Evolutionary conservation across 2,113 vertebrate species (phyloP), one percentile per base, ranked within the genome.

Genomic region (Atlantisia rogersi): DNA sequence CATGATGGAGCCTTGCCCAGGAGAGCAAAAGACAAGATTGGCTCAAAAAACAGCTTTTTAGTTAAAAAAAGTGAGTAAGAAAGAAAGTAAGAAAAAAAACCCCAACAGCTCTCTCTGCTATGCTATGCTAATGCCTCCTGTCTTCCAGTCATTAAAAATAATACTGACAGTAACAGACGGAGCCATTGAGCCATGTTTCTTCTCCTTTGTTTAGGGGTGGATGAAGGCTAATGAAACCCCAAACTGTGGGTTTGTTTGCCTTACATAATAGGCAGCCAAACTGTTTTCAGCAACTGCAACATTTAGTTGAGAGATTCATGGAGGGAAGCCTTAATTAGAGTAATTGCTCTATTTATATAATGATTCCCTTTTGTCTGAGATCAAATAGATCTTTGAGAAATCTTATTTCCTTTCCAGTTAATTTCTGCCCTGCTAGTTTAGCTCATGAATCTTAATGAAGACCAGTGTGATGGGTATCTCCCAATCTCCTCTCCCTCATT

Each of bases 341-440:
- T 97, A 97, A 98, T 97, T 97, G 95, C 95, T 96, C 85, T 95
- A 96, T 97, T 97, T 97, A 95, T 97, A 60, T 97, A 98, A 97
- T 16, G 28, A 93, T 85, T 91, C 80, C 55, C 91, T 88, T 94
- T 97, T 96, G 84, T 95, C 65, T 92, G 71, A 94, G 91, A 95
- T 97, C 94, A 96, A 95, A 95, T 85, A 58, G 70, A 96, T 95
- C 95, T 97, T 94, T 87, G 92, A 97, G 94, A 96, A 88, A 95
- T 94, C 85, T 94, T 88, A 91, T 74, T 96, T 96, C 89, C 84
- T 96, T 96, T 91, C 0, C 21, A 92, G 89, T 87, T 90, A 93
- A 95, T 96, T 96, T 95, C 95, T 95, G 73, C 77, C 82, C 79
- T 86, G 90, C 95, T 97, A 83, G 71, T 96, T 94, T 87, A 95